Evolutionary conservation across 2,888 invertebrate species (phyloP).

Genomic region (Agriopis marginaria): DNA sequence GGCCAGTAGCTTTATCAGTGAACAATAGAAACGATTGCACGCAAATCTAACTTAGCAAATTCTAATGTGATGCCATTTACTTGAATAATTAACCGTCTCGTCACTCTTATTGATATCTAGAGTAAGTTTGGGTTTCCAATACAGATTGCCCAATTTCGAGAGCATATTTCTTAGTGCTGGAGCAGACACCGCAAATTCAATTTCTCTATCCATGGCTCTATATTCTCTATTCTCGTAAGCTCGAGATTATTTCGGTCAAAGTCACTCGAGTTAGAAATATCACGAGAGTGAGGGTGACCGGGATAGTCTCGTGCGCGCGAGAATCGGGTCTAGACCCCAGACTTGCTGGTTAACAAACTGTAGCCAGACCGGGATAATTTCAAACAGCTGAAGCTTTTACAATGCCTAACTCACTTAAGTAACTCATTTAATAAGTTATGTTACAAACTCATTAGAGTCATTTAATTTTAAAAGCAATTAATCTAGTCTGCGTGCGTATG

Average conservation of each 20-base stretch:
- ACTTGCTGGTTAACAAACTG: conserved; percentile 25
- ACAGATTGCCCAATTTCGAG: conserved; percentile 30
- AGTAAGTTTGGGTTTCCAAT: conserved; percentile 15
- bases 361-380: conserved; percentile 17
- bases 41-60: not conserved
- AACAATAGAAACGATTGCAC: not conserved
- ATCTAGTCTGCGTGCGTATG: not conserved
- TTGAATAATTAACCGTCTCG: conserved; percentile 11
- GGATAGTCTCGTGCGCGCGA: too few relatives aligned
- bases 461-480: conserved; percentile 7
- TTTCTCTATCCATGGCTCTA: conserved; percentile 14
- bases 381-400: conserved; percentile 20
- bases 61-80: not conserved
- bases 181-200: conserved; percentile 29
- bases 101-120: conserved; percentile 6
- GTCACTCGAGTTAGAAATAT: too few relatives aligned
- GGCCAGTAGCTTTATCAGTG: not conserved
- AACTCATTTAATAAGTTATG: conserved; percentile 20
- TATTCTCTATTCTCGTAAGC: too few relatives aligned
- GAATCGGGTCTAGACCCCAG: not conserved
- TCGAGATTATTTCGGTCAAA: too few relatives aligned
- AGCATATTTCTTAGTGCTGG: conserved; percentile 29
- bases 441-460: conserved; percentile 13
- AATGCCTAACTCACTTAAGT: conserved; percentile 12
- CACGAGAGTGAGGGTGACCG: too few relatives aligned